Base-by-base conservation (phyloP, 2,888 invertebrate genomes). In the Diabrotica balteata region DNA sequence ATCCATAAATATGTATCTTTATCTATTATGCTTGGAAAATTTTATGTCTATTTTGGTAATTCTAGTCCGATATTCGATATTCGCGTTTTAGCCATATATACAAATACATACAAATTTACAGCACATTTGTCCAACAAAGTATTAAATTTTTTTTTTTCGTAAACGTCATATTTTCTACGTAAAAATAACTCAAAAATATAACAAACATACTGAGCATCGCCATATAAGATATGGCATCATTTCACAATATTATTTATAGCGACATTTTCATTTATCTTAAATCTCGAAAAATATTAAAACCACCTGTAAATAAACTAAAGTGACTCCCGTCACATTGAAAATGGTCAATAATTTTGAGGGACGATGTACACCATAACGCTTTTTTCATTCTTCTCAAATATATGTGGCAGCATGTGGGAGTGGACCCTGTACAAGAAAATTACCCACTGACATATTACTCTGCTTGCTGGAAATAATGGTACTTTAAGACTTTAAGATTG, bases 241-340 rank as follows among this genome's bases (percentile, higher is more conserved):
- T 8, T 6, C 9, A 55, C 55, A 11, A 57, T 57, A 44, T 11
- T 44, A 52, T 52, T 52, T 52, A 52, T 52, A 17, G 22, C 52
- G 9, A 11, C 52, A 17, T 17, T 22, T 52, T 45, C 55, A 10
- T 57, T 8, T 5, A 45, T 57, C 17, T 45, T 45, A 10, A 47
- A 47, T 47, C 47, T 45, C 6, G 9, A 17, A 45, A 45, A 11
- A 45, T n/a, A 54, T 32, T 32, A 54, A 42, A 54, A 43, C 42
- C 42, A 42, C 54, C 54, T 54, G 54, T 54, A 54, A 54, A 54
- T n/a, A 54, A 54, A 54, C 54, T 11, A 54, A 54, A 54, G 32
- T 54, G 54, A 57, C 55, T 57, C 17, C 55, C 45, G 55, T 57
- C 55, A 47, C 47, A 57, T 57, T 57, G 44, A 57, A 57, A 57